Percentiles rank a stretch among this genome's conserved stretches.
Conservation (phyloP, 1,140 invertebrate genomes). For the Drosophila paulistorum region DNA sequence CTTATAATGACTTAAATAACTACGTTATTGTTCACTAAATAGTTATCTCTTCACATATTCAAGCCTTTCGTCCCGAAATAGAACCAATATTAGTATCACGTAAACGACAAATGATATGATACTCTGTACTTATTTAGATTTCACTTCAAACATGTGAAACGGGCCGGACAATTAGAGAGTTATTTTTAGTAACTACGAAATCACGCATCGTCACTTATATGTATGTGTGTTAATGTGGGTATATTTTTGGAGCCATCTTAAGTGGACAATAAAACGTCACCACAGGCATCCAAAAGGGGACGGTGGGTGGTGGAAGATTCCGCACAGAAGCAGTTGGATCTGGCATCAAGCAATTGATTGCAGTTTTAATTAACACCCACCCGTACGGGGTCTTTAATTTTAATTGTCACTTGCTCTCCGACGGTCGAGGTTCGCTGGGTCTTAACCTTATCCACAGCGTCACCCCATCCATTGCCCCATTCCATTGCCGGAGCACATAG, state of each 20-base stretch:
- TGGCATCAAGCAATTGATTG: constrained; percentile 61
- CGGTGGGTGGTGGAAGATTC: not conserved
- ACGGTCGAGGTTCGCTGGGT: constrained; percentile 71
- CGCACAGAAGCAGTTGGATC: constrained; percentile 13
- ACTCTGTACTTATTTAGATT: constrained; percentile 41
- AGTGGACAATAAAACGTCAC: constrained; percentile 30
- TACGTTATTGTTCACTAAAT: not conserved
- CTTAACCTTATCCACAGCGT: constrained; percentile 31
- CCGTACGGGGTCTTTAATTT: constrained; percentile 26
- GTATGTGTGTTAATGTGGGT: constrained; percentile 9
- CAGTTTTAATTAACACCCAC: constrained; percentile 76
- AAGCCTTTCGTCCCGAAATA: not conserved
- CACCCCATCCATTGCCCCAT: not conserved
- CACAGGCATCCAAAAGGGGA: not conserved
- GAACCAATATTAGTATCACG: constrained; percentile 39
- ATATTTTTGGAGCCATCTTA: constrained; percentile 46
- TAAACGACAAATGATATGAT: constrained; percentile 39
- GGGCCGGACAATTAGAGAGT: constrained; percentile 46
- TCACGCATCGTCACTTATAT: constrained; percentile 34
- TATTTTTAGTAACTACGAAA: constrained; percentile 65
- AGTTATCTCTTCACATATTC: not conserved
- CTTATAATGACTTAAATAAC: not conserved
- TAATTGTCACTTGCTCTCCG: constrained; percentile 74
- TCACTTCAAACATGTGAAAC: constrained; percentile 31
- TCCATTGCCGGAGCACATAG: constrained; percentile 46